These are phyloP conservation scores for Rhynchotus rufescens DNA, from an alignment of 2,797 vertebrate genomes.

Conservation along the genomic window DNA sequence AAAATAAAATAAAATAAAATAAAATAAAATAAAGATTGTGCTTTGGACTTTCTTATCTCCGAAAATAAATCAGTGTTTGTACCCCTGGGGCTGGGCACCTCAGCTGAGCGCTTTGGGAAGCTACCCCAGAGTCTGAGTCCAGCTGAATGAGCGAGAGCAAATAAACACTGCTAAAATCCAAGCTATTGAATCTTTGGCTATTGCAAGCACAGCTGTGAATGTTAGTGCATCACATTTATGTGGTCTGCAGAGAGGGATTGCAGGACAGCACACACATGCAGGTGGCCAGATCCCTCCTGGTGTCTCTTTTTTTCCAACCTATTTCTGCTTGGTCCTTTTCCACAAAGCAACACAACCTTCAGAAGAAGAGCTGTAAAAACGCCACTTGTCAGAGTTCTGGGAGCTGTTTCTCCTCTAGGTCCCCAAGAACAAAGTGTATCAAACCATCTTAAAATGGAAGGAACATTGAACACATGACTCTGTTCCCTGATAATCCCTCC, in stretches of 20 bases:
- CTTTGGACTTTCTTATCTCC: neutral
- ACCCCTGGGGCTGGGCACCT: neutral
- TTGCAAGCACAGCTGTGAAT: fast-evolving
- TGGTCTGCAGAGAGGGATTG: fast-evolving
- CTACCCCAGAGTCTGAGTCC: neutral
- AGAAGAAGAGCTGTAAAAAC: neutral
- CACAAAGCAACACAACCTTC: neutral
- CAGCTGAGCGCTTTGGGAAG: neutral
- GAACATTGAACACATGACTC: neutral
- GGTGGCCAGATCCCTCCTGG: too few relatives aligned
- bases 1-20: too few relatives aligned
- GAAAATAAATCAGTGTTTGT: neutral
- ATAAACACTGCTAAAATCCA: too few relatives aligned
- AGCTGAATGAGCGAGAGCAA: neutral
- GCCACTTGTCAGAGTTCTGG: neutral
- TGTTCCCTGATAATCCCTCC: neutral
- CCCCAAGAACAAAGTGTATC: neutral
- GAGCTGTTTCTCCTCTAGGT: neutral
- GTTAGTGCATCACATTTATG: fast-evolving
- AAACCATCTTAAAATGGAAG: neutral
- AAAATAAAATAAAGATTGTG: neutral
- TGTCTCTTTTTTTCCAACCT: neutral
- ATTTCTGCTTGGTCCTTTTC: neutral
- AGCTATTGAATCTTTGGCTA: neutral
- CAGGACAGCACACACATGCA: neutral